These are phyloP conservation scores for Phocides pigmalion DNA, from an alignment of 1,140 invertebrate species.

Conservation along the genomic window DNA sequence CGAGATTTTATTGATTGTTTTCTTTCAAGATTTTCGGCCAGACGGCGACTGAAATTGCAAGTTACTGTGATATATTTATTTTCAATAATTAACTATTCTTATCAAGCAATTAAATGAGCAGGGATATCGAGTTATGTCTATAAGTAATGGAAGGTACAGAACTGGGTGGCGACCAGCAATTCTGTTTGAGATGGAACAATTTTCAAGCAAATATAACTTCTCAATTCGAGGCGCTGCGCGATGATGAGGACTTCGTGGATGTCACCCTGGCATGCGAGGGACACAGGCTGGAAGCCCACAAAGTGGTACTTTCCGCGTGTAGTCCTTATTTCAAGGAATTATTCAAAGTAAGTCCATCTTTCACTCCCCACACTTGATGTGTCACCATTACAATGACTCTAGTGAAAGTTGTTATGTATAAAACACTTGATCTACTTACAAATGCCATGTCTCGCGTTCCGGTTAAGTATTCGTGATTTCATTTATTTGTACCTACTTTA, in stretches of 20 bases:
- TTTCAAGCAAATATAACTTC: constrained; percentile 94
- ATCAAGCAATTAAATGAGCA: constrained; percentile 84
- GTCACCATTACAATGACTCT: constrained; percentile 84
- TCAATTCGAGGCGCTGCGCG: constrained; percentile 90
- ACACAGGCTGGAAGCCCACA: constrained; percentile 90
- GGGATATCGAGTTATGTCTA: constrained; percentile 84
- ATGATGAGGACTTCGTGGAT: constrained; percentile 93
- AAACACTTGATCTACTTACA: constrained; percentile 84
- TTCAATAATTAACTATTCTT: constrained; percentile 83
- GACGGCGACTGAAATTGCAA: constrained; percentile 84
- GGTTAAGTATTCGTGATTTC: constrained; percentile 83
- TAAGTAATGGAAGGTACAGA: constrained; percentile 85
- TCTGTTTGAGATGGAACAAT: constrained; percentile 97
- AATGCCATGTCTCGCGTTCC: constrained; percentile 84
- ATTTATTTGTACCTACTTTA: constrained; percentile 83
- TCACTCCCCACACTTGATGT: constrained; percentile 83
- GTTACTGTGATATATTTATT: constrained; percentile 84
- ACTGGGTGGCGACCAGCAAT: constrained; percentile 90
- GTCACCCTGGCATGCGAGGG: constrained; percentile 93
- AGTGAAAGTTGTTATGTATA: constrained; percentile 84
- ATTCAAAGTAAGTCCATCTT: constrained; percentile 88
- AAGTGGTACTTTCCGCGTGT: constrained; percentile 91
- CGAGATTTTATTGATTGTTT: constrained; percentile 85
- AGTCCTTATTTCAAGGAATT: constrained; percentile 93
- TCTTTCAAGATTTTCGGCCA: constrained; percentile 84